These are phyloP conservation scores for Poeciliopsis turneri DNA, from an alignment of 2,797 vertebrate species.

Conservation along the genomic window DNA sequence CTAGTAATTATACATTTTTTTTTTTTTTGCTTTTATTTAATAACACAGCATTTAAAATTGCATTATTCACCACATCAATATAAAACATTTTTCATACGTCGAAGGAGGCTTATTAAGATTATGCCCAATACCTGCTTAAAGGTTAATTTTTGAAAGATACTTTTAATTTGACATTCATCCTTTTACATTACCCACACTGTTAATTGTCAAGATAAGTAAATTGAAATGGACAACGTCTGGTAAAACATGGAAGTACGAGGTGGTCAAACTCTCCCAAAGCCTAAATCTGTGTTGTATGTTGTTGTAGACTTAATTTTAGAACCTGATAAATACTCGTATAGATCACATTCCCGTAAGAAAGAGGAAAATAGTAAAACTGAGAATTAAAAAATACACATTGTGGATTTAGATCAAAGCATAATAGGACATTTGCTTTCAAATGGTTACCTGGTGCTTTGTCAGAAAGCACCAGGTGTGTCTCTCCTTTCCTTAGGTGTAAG, in stretches of 20 bases:
- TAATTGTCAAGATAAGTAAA: neutral
- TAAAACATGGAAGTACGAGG: neutral
- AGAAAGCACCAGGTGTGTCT: neutral
- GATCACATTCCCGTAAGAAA: neutral
- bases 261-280: neutral
- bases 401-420: neutral
- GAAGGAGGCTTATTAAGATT: neutral
- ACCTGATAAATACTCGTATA: neutral
- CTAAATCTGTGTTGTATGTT: neutral
- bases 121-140: neutral
- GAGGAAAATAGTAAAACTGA: neutral
- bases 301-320: neutral
- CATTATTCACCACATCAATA: neutral
- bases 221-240: neutral
- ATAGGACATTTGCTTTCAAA: neutral
- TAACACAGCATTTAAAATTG: neutral
- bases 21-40: neutral
- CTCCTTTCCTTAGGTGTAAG: neutral
- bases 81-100: neutral
- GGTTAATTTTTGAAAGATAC: neutral
- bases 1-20: neutral
- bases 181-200: neutral
- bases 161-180: neutral
- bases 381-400: neutral
- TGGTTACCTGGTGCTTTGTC: neutral